Base-by-base conservation (phyloP, 2,888 invertebrate genomes). In the Timema podura region DNA sequence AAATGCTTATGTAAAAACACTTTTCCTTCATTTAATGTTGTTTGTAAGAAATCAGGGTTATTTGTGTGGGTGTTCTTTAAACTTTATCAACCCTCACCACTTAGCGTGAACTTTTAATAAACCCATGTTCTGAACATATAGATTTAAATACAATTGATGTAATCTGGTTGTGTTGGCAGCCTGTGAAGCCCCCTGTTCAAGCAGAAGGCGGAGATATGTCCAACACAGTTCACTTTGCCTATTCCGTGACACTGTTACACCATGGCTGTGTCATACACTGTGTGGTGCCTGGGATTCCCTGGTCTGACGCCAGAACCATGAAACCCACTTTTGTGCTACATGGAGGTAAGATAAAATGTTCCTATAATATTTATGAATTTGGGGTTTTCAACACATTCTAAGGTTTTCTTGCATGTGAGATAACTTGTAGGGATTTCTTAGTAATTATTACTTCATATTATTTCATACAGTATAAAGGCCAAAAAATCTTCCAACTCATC, bases 191-290 rank as follows among this genome's bases (percentile, higher is more conserved):
- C 67, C 84, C 85, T 8, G 85, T 81, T 61, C 71, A 72, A 45
- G 61, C 51, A 30, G 30, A 3, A 30, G 30, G 30, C 30, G 30
- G 30, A 30, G 30, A 30, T n/a, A 47, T 68, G 44, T 64, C 70
- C 10, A 71, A 65, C 30, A 73, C 73, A 1, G 92, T 94, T 5
- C 91, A 93, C 81, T 91, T 93, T 80, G 93, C 93, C 2, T 93
- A 93, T 79, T 92, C 93, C 0, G 88, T 93, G 9, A 93, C 93
- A 0, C 81, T 93, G 72, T 82, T 93, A 70, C 93, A 93, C 77
- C 93, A 93, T 77, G 92, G 93, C 16, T 90, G 91, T 76, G 92
- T 93, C 48, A 87, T 93, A 30, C 93, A 93, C 79, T 91, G 91
- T 76, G 91, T 91, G 13, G 87, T 93, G 76, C 92, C 93, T 0